phyloP scores from a whole-genome alignment of 2,113 vertebrate genomes.

The Macquaria ambigua region DNA sequence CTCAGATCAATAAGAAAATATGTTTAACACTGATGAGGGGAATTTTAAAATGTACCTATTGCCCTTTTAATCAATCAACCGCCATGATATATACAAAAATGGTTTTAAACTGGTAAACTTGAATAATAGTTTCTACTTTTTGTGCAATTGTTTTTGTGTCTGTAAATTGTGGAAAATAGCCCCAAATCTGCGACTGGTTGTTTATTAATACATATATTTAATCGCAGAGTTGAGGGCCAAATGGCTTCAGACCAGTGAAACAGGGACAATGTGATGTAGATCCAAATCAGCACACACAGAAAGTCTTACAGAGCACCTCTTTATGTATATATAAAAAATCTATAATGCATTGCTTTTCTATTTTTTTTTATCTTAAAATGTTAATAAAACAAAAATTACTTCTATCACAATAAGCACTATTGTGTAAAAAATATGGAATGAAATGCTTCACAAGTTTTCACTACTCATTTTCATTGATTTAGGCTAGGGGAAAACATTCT shows the following conservation, averaged over 20 bases:
- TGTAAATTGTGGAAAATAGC: conserved; percentile 27
- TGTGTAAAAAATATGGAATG: conserved; percentile 58
- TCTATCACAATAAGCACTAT: conserved; percentile 64
- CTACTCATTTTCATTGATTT: conserved; percentile 12
- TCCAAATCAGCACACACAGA: conserved; percentile 61
- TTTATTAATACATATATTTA: conserved; percentile 40
- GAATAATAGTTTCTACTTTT: conserved; percentile 28
- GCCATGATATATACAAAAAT: conserved; percentile 29
- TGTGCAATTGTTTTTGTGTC: conserved; percentile 18
- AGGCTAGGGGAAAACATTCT: conserved; percentile 39
- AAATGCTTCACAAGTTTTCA: conserved; percentile 64
- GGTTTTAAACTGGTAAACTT: conserved; percentile 5
- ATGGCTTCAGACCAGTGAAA: conserved; percentile 50
- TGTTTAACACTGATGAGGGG: conserved; percentile 21
- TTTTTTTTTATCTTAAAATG: conserved; percentile 50
- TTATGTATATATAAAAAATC: conserved; percentile 55
- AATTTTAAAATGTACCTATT: conserved; percentile 28
- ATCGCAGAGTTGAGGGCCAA: conserved; percentile 37
- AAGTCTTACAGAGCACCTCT: conserved; percentile 60
- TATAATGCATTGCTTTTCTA: conserved; percentile 66
- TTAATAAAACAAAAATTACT: conserved; percentile 63
- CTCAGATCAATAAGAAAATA: conserved; percentile 30
- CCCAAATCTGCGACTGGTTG: conserved; percentile 6
- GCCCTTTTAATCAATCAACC: conserved; percentile 16
- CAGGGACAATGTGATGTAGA: conserved; percentile 40